Conservation (phyloP, 1,140 invertebrate species). For the Probaryconus sp. region DNA sequence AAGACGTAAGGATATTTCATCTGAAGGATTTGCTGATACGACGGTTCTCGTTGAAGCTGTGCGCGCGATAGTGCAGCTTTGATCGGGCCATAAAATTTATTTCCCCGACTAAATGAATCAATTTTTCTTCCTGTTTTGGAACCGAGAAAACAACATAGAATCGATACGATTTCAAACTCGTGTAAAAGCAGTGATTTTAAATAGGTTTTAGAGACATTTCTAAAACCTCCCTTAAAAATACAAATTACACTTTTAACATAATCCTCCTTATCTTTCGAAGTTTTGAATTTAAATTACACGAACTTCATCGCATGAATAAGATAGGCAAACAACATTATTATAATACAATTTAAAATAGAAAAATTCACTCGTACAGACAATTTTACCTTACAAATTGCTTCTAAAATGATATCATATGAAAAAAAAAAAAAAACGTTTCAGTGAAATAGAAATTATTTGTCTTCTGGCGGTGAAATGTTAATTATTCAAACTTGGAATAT, state of each 20-base stretch:
- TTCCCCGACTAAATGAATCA: slow-evolving; percentile 42
- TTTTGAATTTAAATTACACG: no score
- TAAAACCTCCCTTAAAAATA: neutral
- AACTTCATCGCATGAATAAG: no score
- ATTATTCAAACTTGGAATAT: slow-evolving; percentile 15
- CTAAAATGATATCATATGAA: no score
- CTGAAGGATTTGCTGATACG: slow-evolving; percentile 42
- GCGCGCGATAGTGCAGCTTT: slow-evolving; percentile 36
- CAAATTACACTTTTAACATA: no score
- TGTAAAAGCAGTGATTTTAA: slow-evolving; percentile 8
- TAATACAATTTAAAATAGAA: no score
- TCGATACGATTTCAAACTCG: slow-evolving; percentile 16
- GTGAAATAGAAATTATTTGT: neutral
- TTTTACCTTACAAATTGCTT: no score
- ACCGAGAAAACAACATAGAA: slow-evolving; percentile 20
- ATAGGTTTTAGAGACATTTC: slow-evolving; percentile 11
- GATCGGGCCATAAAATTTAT: slow-evolving; percentile 44
- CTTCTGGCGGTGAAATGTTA: neutral
- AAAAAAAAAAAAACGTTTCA: neutral
- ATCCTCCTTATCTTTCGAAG: no score
- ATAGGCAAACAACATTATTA: no score
- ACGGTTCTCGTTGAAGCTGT: slow-evolving; percentile 31
- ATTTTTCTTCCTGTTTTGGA: slow-evolving; percentile 35
- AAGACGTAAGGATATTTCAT: slow-evolving; percentile 42
- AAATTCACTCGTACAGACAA: no score